Base-by-base conservation (phyloP, 2,888 invertebrate species). In the Trilocha varians region DNA sequence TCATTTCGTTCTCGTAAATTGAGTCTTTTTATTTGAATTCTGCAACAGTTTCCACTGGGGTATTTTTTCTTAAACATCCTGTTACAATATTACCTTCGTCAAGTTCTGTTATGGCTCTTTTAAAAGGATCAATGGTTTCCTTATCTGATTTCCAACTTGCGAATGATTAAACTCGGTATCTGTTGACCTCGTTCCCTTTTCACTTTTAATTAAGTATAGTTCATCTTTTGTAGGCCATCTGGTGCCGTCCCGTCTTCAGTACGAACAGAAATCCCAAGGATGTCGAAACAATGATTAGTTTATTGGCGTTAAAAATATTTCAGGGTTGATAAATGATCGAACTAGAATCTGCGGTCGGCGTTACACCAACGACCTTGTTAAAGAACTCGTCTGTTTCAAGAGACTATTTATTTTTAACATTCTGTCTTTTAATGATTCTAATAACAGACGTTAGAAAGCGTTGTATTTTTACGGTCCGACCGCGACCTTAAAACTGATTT, bases 1-100 rank as follows among this genome's bases (percentile, higher is more conserved):
- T 43, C 36, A 35, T 16, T 35, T 38, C 37, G 40, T 46, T 42
- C 42, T 39, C 43, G 41, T 34, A 44, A 42, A 37, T 45, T 49
- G 34, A n/a, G 11, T 38, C 25, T 38, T 18, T 8, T 6, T 18
- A 18, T 5, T 18, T 18, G 18, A 5, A 18, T 8, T 18, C 18
- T 18, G n/a, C n/a, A n/a, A n/a, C n/a, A n/a, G n/a, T n/a, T n/a
- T n/a, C n/a, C n/a, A n/a, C n/a, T n/a, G n/a, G n/a, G n/a, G n/a
- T n/a, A n/a, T n/a, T n/a, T n/a, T n/a, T n/a, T n/a, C n/a, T n/a
- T n/a, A n/a, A n/a, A n/a, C n/a, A n/a, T n/a, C n/a, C n/a, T n/a
- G n/a, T n/a, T n/a, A n/a, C n/a, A n/a, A n/a, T n/a, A n/a, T n/a
- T n/a, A n/a, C n/a, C n/a, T n/a, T n/a, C n/a, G n/a, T n/a, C n/a